Conservation (phyloP, 35 echinoderm and acorn worm genomes). For the Ptychodera flava region DNA sequence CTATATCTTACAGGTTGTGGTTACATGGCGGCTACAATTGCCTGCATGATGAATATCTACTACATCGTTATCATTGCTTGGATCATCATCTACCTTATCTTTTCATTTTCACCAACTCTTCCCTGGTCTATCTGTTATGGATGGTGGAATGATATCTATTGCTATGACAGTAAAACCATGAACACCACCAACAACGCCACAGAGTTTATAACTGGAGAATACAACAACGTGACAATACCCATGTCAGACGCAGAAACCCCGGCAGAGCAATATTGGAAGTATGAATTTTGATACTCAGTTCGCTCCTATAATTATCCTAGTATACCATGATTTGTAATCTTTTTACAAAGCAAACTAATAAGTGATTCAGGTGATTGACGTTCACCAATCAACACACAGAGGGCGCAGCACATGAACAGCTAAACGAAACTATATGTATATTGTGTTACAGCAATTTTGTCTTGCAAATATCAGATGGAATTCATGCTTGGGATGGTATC, state of each 20-base stretch:
- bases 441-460: conserved; percentile 33
- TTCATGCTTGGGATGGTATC: conserved; percentile 51
- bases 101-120: conserved; percentile 45
- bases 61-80: conserved; percentile 82
- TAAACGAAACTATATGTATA: too few relatives aligned
- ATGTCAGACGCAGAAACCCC: conserved; percentile 53
- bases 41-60: conserved; percentile 59
- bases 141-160: conserved; percentile 53
- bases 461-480: conserved; percentile 53
- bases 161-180: conserved; percentile 48
- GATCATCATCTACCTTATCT: conserved; percentile 71
- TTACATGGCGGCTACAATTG: conserved; percentile 58
- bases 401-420: too few relatives aligned
- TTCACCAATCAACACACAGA: too few relatives aligned
- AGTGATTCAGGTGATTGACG: too few relatives aligned
- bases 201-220: conserved; percentile 25
- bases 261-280: conserved; percentile 92
- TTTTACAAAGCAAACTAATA: too few relatives aligned
- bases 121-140: conserved; percentile 61
- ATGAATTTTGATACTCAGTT: too few relatives aligned
- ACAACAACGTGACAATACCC: conserved; percentile 33
- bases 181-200: not conserved
- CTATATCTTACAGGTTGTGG: conserved; percentile 38
- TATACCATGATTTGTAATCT: too few relatives aligned
- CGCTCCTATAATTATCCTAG: too few relatives aligned